phyloP scores from a whole-genome alignment of 2,797 vertebrate species.

The Sphenodon punctatus region DNA sequence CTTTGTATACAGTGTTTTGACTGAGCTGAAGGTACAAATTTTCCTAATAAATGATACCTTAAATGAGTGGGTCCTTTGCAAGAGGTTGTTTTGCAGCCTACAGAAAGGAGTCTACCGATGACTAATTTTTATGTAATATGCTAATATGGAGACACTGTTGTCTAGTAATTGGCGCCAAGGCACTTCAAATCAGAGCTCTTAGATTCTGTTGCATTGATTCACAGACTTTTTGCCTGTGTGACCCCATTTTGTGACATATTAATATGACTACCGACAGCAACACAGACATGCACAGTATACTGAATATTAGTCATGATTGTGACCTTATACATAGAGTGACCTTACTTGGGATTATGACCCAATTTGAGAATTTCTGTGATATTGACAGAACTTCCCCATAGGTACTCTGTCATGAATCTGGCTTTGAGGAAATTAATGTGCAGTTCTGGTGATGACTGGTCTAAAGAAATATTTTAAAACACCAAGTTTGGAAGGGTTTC shows the following conservation, averaged over 20 bases:
- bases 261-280: no score
- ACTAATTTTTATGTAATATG: neutral
- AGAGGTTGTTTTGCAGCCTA: neutral
- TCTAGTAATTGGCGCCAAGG: neutral
- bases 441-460: neutral
- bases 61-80: neutral
- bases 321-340: no score
- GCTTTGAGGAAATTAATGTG: neutral
- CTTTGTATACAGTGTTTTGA: neutral
- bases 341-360: no score
- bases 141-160: neutral
- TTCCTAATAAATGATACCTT: neutral
- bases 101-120: neutral
- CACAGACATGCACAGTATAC: no score
- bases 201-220: neutral
- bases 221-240: neutral
- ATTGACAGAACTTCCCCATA: no score
- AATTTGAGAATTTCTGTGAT: no score
- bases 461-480: neutral
- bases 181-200: neutral
- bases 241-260: no score
- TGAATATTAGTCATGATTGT: no score
- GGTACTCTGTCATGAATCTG: no score
- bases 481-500: neutral
- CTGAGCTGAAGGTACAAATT: neutral